Percentiles rank a stretch among this genome's conserved stretches.
phyloP scores from a whole-genome alignment of 2,113 vertebrate genomes.

The Sterrhoptilus dennistouni region DNA sequence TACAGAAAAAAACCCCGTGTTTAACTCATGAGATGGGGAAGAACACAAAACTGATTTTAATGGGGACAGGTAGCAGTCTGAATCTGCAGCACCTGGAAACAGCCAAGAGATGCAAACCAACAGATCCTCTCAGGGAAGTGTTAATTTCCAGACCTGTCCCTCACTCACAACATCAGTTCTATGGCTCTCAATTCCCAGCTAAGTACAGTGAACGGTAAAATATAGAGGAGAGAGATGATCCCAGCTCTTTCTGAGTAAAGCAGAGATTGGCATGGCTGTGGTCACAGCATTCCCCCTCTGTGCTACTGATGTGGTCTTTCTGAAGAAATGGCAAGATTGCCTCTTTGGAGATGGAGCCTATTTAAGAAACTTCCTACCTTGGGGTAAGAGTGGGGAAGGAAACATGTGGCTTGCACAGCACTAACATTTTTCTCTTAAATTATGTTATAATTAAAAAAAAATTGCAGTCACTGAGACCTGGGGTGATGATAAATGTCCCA shows the following conservation, averaged over 20 bases:
- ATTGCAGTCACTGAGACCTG: background rate
- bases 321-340: background rate
- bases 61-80: background rate
- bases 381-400: background rate
- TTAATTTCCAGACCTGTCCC: background rate
- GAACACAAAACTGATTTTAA: background rate
- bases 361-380: background rate
- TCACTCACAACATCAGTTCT: background rate
- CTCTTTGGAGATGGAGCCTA: background rate
- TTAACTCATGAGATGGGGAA: background rate
- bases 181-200: background rate
- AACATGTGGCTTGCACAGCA: background rate
- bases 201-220: background rate
- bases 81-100: background rate
- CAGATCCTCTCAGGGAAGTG: background rate
- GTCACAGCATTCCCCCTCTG: background rate
- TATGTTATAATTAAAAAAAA: background rate
- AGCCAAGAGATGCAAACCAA: background rate
- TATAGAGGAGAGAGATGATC: background rate
- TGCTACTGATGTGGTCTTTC: background rate
- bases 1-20: background rate
- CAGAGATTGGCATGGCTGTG: fast-evolving
- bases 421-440: background rate
- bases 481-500: background rate
- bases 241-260: background rate